A percentile compares a stretch with the other conserved stretches of the same genome.
These are phyloP conservation scores for Dolichopus griseipennis DNA, from an alignment of 2,888 invertebrate species.

Conservation along the genomic window DNA sequence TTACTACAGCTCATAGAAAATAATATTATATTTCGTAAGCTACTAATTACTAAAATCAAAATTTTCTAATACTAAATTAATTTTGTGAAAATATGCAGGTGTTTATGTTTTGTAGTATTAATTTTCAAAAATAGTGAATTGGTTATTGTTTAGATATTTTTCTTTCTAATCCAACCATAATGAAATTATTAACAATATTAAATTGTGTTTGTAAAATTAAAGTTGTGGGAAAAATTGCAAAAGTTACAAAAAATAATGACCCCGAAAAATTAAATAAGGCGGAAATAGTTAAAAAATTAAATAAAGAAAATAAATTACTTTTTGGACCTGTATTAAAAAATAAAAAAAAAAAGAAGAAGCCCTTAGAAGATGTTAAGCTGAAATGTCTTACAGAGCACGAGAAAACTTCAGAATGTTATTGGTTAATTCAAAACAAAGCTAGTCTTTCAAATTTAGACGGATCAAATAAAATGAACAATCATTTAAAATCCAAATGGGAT, in stretches of 20 bases:
- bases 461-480: conserved; percentile 12
- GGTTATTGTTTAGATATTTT: too few species aligned
- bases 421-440: conserved; percentile 13
- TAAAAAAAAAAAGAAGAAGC: conserved; percentile 17
- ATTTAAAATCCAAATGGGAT: conserved; percentile 11
- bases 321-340: conserved; percentile 29
- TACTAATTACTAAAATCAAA: too few species aligned
- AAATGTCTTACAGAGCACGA: conserved; percentile 9
- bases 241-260: background rate
- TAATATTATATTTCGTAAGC: too few species aligned
- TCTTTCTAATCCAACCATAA: background rate
- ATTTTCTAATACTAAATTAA: too few species aligned
- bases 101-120: too few species aligned
- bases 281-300: conserved; percentile 20
- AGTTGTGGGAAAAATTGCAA: background rate
- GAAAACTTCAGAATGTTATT: conserved; percentile 21
- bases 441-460: too few species aligned
- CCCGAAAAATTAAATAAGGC: conserved; percentile 8
- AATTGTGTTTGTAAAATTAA: background rate
- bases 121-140: too few species aligned
- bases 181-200: background rate
- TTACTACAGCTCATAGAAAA: too few species aligned
- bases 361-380: background rate
- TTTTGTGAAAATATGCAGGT: too few species aligned
- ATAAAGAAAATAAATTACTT: conserved; percentile 29